Base-by-base conservation (phyloP, 2,797 vertebrate species). In the Pempheris klunzingeri region DNA sequence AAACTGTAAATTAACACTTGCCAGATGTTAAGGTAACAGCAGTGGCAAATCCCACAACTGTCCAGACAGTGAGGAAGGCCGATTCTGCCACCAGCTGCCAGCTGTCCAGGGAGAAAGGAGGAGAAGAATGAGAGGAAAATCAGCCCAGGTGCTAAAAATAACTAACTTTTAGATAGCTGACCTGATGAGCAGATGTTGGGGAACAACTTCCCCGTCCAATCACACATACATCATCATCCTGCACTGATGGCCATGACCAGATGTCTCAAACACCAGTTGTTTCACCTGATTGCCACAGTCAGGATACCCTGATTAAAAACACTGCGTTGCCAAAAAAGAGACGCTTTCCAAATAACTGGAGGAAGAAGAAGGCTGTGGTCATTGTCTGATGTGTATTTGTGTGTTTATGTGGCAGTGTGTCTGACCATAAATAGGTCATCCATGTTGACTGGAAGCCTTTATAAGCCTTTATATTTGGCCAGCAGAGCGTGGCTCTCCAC, bases 131-230 rank as follows among this genome's bases (percentile, higher is more conserved):
- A 58, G 59, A 70, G 26, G 24, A 59, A 71, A 75, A 82, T 70
- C 50, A 68, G 18, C n/a, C 52, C 46, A 55, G 44, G 39, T 63
- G 62, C 86, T 88, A 90, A 89, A 90, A 87, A 90, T 86, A 89
- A 63, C 70, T 11, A 10, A 28, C 8, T 82, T 88, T 76, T 59
- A 68, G 59, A 74, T 36, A 55, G 20, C 68, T 74, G 71, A 82
- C 77, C 80, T 78, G 68, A 90, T 88, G 87, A 92, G 79, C 89
- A 90, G 90, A 88, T 92, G 88, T 82, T 79, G 66, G 68, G 75
- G 43, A 86, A 71, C 54, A 87, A 77, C 58, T 80, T 78, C 59
- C 46, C 32, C 20, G 55, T 43, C 63, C 18, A 47, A 41, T 82
- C 61, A 62, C 13, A 68, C 55, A 70, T 34, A 49, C 58, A 77